Conservation (phyloP, 2,113 vertebrate genomes). For the Carollia perspicillata region DNA sequence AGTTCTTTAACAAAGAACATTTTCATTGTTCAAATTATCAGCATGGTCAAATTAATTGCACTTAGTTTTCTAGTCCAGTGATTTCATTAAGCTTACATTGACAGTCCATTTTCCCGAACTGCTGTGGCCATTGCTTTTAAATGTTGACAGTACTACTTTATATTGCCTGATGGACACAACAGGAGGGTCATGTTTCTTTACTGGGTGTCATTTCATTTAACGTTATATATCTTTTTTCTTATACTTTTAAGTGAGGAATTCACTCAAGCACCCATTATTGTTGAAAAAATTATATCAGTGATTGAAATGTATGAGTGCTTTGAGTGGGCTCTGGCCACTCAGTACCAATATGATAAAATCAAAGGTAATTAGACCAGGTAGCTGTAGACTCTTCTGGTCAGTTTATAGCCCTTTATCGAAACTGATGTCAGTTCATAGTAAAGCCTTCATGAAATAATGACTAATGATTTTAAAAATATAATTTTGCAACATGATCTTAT, state of each 20-base stretch:
- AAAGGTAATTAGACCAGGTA: background rate
- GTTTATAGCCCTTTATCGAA: background rate
- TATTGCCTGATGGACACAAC: background rate
- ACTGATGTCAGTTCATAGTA: background rate
- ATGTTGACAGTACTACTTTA: background rate
- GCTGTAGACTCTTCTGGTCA: rapidly evolving
- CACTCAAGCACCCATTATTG: background rate
- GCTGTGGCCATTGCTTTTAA: slow-evolving; percentile 2
- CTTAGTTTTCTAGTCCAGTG: background rate
- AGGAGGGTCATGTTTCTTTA: background rate
- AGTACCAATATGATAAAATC: background rate
- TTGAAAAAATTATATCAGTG: background rate
- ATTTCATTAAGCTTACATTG: background rate
- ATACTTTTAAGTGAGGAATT: background rate
- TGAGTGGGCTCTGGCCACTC: background rate
- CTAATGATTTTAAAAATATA: background rate
- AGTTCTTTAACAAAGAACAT: background rate
- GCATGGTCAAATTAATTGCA: background rate
- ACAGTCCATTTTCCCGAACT: background rate
- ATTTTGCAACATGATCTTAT: background rate
- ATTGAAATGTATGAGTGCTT: background rate
- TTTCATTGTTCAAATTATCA: background rate
- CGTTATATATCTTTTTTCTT: background rate
- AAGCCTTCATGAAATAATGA: background rate
- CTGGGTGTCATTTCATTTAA: background rate